Conservation (phyloP, 2,113 vertebrate species). For the Megaptera novaeangliae region DNA sequence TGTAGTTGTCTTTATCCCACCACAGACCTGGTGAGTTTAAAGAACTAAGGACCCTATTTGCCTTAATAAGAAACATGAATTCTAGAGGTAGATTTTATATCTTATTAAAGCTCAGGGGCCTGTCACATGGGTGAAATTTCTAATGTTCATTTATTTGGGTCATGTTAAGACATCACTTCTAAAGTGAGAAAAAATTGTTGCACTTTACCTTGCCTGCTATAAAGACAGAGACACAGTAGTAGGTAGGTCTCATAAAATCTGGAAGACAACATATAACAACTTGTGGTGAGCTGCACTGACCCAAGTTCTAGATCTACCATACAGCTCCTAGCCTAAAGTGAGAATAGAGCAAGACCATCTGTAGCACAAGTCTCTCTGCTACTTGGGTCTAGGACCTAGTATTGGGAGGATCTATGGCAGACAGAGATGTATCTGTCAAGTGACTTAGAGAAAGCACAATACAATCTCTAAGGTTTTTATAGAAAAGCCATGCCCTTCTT, state of each 20-base stretch:
- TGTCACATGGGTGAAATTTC: neutral
- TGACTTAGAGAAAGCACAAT: neutral
- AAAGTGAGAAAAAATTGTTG: neutral
- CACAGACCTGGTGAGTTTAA: neutral
- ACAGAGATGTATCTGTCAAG: neutral
- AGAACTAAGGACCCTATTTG: neutral
- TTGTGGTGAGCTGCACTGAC: neutral
- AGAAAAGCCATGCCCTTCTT: neutral
- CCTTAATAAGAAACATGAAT: neutral
- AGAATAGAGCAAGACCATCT: neutral
- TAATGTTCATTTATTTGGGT: neutral
- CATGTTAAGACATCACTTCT: neutral
- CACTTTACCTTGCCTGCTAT: neutral
- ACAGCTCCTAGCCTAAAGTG: neutral
- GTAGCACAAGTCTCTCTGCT: neutral
- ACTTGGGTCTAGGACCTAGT: neutral
- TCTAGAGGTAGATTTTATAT: neutral
- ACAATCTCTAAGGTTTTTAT: neutral
- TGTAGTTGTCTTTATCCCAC: neutral
- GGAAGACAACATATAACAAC: neutral
- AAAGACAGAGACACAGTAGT: neutral
- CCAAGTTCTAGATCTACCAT: neutral
- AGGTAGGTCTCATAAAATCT: neutral
- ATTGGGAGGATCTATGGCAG: neutral
- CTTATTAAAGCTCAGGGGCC: neutral